Percentiles rank a stretch among this genome's conserved stretches.
phyloP scores from a whole-genome alignment of 2,888 invertebrate species.

The Escarpia spicata region DNA sequence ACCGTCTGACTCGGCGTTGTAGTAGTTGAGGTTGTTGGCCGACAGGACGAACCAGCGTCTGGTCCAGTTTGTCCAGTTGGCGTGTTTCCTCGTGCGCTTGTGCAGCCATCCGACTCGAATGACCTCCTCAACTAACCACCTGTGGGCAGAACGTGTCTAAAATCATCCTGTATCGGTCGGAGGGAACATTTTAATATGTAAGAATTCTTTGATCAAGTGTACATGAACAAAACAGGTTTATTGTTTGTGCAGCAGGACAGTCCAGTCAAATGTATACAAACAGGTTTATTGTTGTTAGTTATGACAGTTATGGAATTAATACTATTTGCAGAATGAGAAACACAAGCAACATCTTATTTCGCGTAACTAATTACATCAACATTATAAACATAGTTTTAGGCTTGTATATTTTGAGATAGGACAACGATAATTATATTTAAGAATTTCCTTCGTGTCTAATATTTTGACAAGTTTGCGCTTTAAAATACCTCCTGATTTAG shows the following conservation, averaged over 20 bases:
- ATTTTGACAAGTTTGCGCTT: background rate
- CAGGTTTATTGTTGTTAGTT: background rate
- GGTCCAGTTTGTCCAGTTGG: slow-evolving; percentile 44
- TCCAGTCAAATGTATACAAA: background rate
- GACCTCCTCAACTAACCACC: slow-evolving; percentile 42
- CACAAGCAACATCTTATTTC: too few relatives aligned
- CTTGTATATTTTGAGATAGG: background rate
- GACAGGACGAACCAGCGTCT: slow-evolving; percentile 40
- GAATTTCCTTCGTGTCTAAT: background rate
- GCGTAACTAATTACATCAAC: background rate
- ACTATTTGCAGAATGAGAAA: too few relatives aligned
- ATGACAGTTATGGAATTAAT: background rate
- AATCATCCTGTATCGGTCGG: background rate
- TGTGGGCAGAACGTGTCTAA: background rate
- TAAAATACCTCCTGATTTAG: background rate
- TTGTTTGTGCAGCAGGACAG: background rate
- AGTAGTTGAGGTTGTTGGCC: slow-evolving; percentile 35
- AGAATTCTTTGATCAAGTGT: background rate
- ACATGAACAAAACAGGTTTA: background rate
- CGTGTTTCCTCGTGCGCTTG: slow-evolving; percentile 38
- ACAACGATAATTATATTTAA: background rate
- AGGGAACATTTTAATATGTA: background rate
- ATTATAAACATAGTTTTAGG: background rate
- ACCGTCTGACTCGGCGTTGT: slow-evolving; percentile 27
- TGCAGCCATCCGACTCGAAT: slow-evolving; percentile 40